Conservation (phyloP, 1,140 invertebrate species). For the Leucophenga varia region DNA sequence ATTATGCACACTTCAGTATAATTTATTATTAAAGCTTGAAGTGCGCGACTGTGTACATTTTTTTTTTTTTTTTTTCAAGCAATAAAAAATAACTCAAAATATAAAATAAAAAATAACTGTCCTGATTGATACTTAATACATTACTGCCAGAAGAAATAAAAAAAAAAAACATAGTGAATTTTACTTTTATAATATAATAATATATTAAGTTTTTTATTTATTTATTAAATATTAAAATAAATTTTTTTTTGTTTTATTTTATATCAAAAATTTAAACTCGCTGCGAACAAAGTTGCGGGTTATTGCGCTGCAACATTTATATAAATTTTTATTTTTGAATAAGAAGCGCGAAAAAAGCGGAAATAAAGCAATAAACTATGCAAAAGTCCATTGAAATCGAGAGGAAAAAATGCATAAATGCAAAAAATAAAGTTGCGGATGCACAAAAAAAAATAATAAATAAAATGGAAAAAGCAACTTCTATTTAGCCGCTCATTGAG, state of each 20-base stretch:
- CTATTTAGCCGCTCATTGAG: conserved; percentile 39
- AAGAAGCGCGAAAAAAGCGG: conserved; percentile 31
- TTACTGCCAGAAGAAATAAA: conserved; percentile 13
- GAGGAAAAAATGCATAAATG: conserved; percentile 18
- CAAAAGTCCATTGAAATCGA: conserved; percentile 20
- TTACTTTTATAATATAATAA: conserved; percentile 11
- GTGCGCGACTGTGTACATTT: too few relatives aligned
- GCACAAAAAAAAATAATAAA: conserved; percentile 7
- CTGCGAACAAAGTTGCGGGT: too few relatives aligned
- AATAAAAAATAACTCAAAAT: too few relatives aligned
- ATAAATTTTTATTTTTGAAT: too few relatives aligned
- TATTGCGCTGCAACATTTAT: too few relatives aligned
- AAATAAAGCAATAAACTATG: conserved; percentile 45
- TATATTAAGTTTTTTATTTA: too few relatives aligned
- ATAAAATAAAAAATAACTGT: too few relatives aligned
- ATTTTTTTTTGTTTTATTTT: conserved; percentile 16
- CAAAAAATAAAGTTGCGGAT: conserved; percentile 17
- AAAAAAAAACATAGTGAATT: conserved; percentile 13
- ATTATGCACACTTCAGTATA: too few relatives aligned
- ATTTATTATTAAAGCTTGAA: too few relatives aligned
- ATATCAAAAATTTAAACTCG: too few relatives aligned
- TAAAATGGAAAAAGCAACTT: conserved; percentile 1
- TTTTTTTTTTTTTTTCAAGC: too few relatives aligned
- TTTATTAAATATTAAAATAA: conserved; percentile 37
- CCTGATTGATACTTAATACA: too few relatives aligned